Evolutionary conservation across 2,888 invertebrate species (phyloP), one percentile per base, ranked within the genome.

Genomic region (Sphaeridia pumilis): DNA sequence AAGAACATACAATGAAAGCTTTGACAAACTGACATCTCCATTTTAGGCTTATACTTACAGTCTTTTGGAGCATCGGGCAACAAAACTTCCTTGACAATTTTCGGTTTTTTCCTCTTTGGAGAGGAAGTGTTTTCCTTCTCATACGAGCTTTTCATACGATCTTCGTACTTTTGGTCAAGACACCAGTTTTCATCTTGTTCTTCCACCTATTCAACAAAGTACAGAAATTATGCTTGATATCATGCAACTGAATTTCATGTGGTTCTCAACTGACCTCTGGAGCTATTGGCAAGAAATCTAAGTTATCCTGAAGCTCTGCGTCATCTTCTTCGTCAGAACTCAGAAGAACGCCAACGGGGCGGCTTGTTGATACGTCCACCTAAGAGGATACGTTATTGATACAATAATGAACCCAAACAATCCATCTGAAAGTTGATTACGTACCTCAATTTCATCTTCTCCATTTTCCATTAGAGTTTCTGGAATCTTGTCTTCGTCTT

Each of bases 401-500:
- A n/a, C 21, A 46, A 43, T 4, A 7, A 46, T 28, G 14, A 4
- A 46, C 14, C 14, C 10, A 10, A 31, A 7, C 31, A 31, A 31
- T n/a, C n/a, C n/a, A n/a, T n/a, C n/a, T n/a, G n/a, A n/a, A n/a
- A n/a, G n/a, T n/a, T 21, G 10, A n/a, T n/a, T n/a, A n/a, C 7
- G 54, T 63, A 77, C 84, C 71, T 86, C 85, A 50, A 83, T 75
- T 69, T 84, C 83, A 61, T 84, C 84, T 66, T 84, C 84, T 61
- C 81, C 80, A 60, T 81, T 79, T 51, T 79, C 79, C 66, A 82
- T 80, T 75, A 63, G 64, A 60, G 78, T 74, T 69, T 84, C 87
- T 1, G 89, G 81, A 1, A 88, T 88, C 66, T 87, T 83, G 70
- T 98, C 98, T 72, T 98, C 97, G 71, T 99, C 98, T 44, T 84